These are phyloP conservation scores for Ericerus pela DNA, from an alignment of 1,140 invertebrate genomes.

Conservation along the genomic window DNA sequence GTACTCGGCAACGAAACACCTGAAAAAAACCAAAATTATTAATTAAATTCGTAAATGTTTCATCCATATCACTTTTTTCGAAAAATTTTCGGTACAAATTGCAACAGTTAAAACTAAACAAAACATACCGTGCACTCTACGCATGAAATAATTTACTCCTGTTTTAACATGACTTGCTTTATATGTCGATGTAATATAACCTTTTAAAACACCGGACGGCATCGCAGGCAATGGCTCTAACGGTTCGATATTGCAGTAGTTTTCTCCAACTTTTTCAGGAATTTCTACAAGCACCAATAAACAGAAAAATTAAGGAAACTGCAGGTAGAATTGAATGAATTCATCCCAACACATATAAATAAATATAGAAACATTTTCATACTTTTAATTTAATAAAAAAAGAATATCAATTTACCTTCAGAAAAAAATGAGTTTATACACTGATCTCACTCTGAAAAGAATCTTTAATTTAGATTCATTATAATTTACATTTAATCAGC, in stretches of 20 bases:
- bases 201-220: conserved; percentile 38
- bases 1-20: conserved; percentile 63
- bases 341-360: too few relatives aligned
- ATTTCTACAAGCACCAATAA: background rate
- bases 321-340: too few relatives aligned
- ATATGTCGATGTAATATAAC: conserved; percentile 73
- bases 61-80: background rate
- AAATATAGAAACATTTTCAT: too few relatives aligned
- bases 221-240: conserved; percentile 28
- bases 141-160: conserved; percentile 68
- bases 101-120: background rate
- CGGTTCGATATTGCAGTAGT: conserved; percentile 1
- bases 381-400: too few relatives aligned
- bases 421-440: background rate
- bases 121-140: conserved; percentile 66
- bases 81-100: background rate
- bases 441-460: background rate
- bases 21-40: conserved; percentile 27
- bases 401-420: background rate
- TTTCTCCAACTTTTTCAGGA: conserved; percentile 4
- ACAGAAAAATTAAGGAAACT: too few relatives aligned
- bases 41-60: background rate
- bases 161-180: conserved; percentile 80
- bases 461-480: too few relatives aligned
- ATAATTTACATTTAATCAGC: too few relatives aligned